Percentiles rank a stretch among this genome's conserved stretches.
Conservation (phyloP, 2,888 invertebrate species). For the Harpagoxenus sublaevis region DNA sequence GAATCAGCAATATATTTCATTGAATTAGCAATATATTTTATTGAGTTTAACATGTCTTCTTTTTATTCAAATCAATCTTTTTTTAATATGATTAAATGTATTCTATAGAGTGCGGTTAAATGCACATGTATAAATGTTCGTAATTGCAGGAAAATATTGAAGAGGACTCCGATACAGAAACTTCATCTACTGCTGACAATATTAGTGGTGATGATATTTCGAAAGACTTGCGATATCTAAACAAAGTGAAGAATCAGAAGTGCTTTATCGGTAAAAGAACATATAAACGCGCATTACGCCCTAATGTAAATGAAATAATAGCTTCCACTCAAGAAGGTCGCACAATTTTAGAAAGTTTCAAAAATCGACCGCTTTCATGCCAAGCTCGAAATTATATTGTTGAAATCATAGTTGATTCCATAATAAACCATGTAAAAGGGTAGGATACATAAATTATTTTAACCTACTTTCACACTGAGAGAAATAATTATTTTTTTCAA, state of each 20-base stretch:
- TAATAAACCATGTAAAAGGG: neutral
- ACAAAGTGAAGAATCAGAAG: neutral
- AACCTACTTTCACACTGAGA: neutral
- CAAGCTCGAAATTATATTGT: neutral
- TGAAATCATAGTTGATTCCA: neutral
- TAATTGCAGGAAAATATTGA: neutral
- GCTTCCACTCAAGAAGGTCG: neutral
- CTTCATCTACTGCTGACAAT: neutral
- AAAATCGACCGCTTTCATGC: neutral
- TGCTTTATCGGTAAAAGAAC: neutral
- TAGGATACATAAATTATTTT: conserved; percentile 1
- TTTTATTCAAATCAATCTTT: neutral
- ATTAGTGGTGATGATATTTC: neutral
- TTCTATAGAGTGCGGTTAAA: neutral
- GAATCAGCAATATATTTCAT: no score
- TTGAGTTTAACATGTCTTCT: no score
- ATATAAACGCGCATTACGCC: neutral
- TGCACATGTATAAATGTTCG: neutral
- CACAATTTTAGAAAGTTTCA: neutral
- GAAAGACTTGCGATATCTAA: neutral
- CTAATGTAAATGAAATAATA: neutral
- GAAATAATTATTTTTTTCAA: no score
- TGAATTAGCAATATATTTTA: no score
- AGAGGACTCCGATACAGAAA: neutral
- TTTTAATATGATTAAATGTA: neutral